These are phyloP conservation scores for Cryptotermes secundus DNA, from an alignment of 1,140 invertebrate species.

Conservation along the genomic window DNA sequence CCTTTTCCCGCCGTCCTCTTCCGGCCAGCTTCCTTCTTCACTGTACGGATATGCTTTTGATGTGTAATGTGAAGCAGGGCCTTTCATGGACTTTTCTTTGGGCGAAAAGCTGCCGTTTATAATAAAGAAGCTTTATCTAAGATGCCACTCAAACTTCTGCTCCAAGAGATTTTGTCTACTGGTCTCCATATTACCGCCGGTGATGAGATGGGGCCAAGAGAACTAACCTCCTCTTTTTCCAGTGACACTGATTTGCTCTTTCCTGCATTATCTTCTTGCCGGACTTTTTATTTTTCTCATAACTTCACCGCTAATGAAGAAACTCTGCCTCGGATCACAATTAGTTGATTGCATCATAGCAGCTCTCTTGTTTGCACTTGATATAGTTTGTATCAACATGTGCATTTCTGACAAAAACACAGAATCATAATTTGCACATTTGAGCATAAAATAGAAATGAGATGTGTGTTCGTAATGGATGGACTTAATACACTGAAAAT, in stretches of 20 bases:
- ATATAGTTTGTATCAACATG: too few relatives aligned
- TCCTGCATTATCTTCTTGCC: background rate
- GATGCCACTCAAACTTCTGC: background rate
- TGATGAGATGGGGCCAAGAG: too few relatives aligned
- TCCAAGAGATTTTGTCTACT: background rate
- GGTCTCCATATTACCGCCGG: background rate
- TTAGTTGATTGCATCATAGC: too few relatives aligned
- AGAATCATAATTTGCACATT: too few relatives aligned
- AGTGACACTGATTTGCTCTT: background rate
- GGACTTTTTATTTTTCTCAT: background rate
- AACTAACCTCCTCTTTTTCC: background rate
- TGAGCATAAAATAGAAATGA: too few relatives aligned
- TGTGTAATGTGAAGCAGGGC: background rate
- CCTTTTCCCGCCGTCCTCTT: background rate
- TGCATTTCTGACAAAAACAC: too few relatives aligned
- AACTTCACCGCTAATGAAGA: slow-evolving; percentile 7
- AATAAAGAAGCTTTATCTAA: background rate
- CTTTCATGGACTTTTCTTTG: background rate
- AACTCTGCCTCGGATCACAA: background rate
- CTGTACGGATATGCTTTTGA: background rate
- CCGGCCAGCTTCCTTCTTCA: background rate
- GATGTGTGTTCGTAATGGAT: too few relatives aligned
- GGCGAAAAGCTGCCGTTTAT: background rate
- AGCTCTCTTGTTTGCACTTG: too few relatives aligned
- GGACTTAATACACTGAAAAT: too few relatives aligned